Percentiles rank a stretch among this genome's conserved stretches.
These are phyloP conservation scores for Drosophila subpulchrella DNA, from an alignment of 1,140 invertebrate species.

Conservation along the genomic window DNA sequence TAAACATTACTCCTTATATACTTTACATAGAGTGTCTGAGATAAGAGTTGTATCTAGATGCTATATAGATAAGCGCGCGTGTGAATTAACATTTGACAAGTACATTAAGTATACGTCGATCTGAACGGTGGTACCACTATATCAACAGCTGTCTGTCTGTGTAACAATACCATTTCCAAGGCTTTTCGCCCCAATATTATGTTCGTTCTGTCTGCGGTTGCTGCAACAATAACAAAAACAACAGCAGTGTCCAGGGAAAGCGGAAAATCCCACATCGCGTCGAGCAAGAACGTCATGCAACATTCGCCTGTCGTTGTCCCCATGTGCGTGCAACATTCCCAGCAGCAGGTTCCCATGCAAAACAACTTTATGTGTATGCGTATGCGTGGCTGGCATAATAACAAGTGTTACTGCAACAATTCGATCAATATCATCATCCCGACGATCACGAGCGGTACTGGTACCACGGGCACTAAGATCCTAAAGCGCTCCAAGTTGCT, in stretches of 20 bases:
- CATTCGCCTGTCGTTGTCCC: conserved; percentile 65
- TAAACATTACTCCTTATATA: conserved; percentile 2
- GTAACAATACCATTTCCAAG: conserved; percentile 11
- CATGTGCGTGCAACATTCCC: conserved; percentile 78
- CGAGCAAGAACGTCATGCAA: conserved; percentile 72
- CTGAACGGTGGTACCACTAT: not conserved
- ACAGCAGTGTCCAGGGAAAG: conserved; percentile 21
- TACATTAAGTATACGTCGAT: conserved; percentile 14
- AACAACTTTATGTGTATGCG: conserved; percentile 74
- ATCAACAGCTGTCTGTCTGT: conserved; percentile 17
- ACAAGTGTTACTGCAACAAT: conserved; percentile 34
- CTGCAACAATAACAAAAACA: conserved; percentile 29
- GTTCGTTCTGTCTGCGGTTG: conserved; percentile 55
- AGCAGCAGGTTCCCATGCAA: conserved; percentile 76
- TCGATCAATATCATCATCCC: conserved; percentile 11
- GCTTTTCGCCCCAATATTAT: conserved; percentile 60
- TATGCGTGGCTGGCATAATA: conserved; percentile 71
- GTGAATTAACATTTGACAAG: conserved; percentile 9
- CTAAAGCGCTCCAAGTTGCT: conserved; percentile 64
- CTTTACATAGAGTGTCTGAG: conserved; percentile 47
- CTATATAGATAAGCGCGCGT: conserved; percentile 37
- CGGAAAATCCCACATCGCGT: conserved; percentile 16
- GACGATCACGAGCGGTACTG: conserved; percentile 32
- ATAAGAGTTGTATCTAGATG: conserved; percentile 62
- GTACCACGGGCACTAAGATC: conserved; percentile 48